Evolutionary conservation across 2,888 invertebrate species (phyloP).

Genomic region (Aspidiotus rigidus): DNA sequence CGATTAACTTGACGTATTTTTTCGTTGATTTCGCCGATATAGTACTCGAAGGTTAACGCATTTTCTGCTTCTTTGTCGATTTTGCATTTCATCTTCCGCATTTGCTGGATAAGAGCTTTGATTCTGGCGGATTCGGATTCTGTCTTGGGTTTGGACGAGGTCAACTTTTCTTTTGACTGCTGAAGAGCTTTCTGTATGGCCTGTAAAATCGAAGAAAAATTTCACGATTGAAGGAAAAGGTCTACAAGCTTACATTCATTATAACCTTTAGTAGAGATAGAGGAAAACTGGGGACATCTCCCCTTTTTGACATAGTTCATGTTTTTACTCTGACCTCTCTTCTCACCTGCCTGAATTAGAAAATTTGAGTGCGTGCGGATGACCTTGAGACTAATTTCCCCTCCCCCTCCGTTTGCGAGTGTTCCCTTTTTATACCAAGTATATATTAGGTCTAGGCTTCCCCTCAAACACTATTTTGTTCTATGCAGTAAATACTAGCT

Average conservation of each 20-base stretch:
- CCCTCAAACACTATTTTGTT: too few relatives aligned
- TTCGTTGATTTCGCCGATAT: slow-evolving; percentile 60
- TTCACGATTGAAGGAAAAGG: not conserved
- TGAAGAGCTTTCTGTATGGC: slow-evolving; percentile 37
- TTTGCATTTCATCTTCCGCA: slow-evolving; percentile 59
- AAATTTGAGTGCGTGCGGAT: too few relatives aligned
- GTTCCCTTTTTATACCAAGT: too few relatives aligned
- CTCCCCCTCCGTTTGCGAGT: too few relatives aligned
- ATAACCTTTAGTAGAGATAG: too few relatives aligned
- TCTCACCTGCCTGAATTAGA: too few relatives aligned
- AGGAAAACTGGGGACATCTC: not conserved
- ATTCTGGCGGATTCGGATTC: slow-evolving; percentile 68
- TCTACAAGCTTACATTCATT: not conserved
- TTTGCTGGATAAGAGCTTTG: slow-evolving; percentile 58
- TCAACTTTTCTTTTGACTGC: slow-evolving; percentile 65
- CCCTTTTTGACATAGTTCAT: too few relatives aligned
- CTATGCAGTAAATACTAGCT: too few relatives aligned
- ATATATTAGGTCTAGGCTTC: too few relatives aligned
- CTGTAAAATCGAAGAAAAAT: slow-evolving; percentile 31
- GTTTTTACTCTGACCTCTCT: too few relatives aligned
- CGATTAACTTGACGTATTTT: slow-evolving; percentile 61
- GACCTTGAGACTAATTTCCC: too few relatives aligned
- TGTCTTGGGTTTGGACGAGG: slow-evolving; percentile 62
- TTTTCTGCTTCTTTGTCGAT: slow-evolving; percentile 70
- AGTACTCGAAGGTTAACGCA: slow-evolving; percentile 62